Evolutionary conservation across 2,888 invertebrate species (phyloP), one percentile per base, ranked within the genome.

Genomic region (Pecten maximus): DNA sequence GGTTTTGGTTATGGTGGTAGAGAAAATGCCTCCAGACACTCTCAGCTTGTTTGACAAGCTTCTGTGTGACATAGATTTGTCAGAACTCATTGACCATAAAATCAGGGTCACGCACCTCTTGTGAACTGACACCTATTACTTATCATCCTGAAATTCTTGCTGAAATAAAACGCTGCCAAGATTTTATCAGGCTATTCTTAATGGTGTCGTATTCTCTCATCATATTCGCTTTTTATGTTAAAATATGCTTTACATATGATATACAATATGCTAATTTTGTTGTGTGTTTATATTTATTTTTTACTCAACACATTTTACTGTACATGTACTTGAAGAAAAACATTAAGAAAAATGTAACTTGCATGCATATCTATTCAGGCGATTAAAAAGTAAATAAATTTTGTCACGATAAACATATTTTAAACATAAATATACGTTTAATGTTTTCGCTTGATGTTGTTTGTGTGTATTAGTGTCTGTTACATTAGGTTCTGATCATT

Each of bases 181-280:
- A 74, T 74, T 28, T 28, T 74, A 74, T 74, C 74, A 16, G 28
- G 10, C 74, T 6, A 60, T 74, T 8, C 35, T 35, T 23, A 23
- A 28, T 12, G 35, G 74, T 74, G 28, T 74, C 35, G 35, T 28
- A 35, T 28, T 74, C 10, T 10, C 35, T 74, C 74, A 35, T 74
- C 74, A 74, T 28, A 74, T 74, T 10, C n/a, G 74, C 74, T 74
- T 74, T 35, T 2, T 28, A 74, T 74, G 10, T 74, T 35, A 40
- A 87, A 40, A 40, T 87, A 44, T 88, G 40, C 44, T 88, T 88
- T 88, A 40, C 44, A 88, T 88, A 40, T 88, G 88, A 28, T 44
- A 40, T 40, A 2, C 3, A 23, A 87, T 87, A 8, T 88, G 40
- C 23, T 88, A 35, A 44, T 40, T n/a, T 16, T 40, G 44, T 88